A percentile compares a stretch with the other conserved stretches of the same genome.
Conservation (phyloP, 2,797 vertebrate genomes). For the Neoniphon sammara region DNA sequence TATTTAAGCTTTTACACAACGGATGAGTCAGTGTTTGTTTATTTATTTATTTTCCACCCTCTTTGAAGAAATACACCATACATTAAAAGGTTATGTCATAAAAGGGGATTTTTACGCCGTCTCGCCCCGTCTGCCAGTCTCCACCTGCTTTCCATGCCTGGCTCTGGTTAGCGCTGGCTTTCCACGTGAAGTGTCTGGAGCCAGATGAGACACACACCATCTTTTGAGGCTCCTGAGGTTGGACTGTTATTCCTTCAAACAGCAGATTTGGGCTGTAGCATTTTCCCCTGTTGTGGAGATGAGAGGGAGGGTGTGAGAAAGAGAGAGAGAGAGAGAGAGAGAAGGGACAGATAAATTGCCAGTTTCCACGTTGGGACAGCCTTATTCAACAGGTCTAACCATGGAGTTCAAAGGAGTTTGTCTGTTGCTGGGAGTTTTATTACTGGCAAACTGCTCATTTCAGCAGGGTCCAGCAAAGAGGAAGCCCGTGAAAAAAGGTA, state of each 20-base stretch:
- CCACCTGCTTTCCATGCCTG: conserved; percentile 62
- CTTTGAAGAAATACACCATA: conserved; percentile 22
- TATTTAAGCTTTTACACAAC: conserved; percentile 49
- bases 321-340: conserved; percentile 26
- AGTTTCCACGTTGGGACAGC: conserved; percentile 51
- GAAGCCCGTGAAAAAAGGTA: conserved; percentile 86
- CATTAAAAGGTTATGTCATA: conserved; percentile 40
- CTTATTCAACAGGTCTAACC: conserved; percentile 60
- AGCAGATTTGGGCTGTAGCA: conserved; percentile 66
- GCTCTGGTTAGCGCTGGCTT: conserved; percentile 22
- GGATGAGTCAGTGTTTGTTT: conserved; percentile 41
- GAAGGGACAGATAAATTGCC: conserved; percentile 66
- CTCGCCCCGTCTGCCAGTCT: conserved; percentile 35
- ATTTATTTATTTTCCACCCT: conserved; percentile 30
- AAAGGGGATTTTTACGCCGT: conserved; percentile 14
- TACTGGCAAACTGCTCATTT: conserved; percentile 76
- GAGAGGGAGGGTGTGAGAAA: conserved; percentile 55
- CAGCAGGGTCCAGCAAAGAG: conserved; percentile 77
- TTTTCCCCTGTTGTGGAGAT: conserved; percentile 57
- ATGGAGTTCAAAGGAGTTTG: conserved; percentile 84
- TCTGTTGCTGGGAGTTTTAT: conserved; percentile 84
- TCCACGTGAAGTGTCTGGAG: conserved; percentile 40
- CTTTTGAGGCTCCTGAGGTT: conserved; percentile 49
- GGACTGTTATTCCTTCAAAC: conserved; percentile 63
- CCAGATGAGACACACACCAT: conserved; percentile 39